Evolutionary conservation across 35 echinoderm and acorn worm species (phyloP).

Genomic region (Diadema setosum): DNA sequence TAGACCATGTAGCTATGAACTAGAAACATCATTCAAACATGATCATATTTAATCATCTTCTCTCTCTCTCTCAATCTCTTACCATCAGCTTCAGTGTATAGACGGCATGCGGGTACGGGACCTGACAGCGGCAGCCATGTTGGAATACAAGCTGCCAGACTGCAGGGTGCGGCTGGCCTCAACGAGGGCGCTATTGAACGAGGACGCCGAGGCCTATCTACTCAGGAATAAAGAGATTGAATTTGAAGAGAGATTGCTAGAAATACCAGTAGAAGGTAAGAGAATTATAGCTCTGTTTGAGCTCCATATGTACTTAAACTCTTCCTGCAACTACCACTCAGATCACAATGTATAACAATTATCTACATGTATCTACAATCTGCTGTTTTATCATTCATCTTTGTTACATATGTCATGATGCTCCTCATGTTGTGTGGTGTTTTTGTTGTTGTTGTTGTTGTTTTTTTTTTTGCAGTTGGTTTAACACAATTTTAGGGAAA

Average conservation of each 20-base stretch:
- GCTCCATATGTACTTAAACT: no score
- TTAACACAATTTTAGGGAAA: no score
- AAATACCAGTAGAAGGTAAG: conserved; percentile 1
- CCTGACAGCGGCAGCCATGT: conserved; percentile 32
- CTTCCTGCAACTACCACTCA: no score
- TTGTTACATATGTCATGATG: no score
- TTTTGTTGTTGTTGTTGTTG: no score
- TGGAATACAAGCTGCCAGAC: conserved; percentile 68
- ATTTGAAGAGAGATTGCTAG: conserved; percentile 54
- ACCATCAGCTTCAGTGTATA: conserved; percentile 39
- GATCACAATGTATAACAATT: no score
- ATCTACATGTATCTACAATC: neutral
- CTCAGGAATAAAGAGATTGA: conserved; percentile 37
- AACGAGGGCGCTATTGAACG: conserved; percentile 60
- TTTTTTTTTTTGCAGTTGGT: no score
- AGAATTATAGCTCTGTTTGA: no score
- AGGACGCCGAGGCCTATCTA: conserved; percentile 67
- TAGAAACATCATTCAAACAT: no score
- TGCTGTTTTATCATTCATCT: no score
- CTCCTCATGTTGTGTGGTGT: no score
- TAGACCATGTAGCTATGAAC: no score
- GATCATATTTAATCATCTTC: neutral
- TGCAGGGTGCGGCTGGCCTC: conserved; percentile 36
- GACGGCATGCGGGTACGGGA: conserved; percentile 67
- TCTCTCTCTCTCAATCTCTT: neutral